Evolutionary conservation across 1,140 invertebrate species (phyloP).

Genomic region (Drosophila neocordata): DNA sequence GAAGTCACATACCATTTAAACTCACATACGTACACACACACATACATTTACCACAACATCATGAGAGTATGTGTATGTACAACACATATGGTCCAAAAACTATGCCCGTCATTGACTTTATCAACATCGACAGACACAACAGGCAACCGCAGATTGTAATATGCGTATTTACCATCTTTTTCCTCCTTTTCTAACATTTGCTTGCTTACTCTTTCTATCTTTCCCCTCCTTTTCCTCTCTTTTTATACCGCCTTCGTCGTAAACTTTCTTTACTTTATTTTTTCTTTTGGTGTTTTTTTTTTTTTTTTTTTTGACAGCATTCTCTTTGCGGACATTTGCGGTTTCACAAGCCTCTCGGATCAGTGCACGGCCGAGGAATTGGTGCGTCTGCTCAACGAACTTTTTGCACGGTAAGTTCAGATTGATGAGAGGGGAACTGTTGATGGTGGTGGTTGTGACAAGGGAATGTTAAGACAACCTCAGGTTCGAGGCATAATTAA

Average conservation of each 20-base stretch:
- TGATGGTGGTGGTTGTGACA: background rate
- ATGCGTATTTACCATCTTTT: conserved; percentile 16
- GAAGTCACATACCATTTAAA: conserved; percentile 4
- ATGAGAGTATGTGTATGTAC: background rate
- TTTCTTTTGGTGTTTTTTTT: conserved; percentile 8
- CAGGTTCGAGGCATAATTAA: conserved; percentile 43
- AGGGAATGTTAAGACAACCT: conserved; percentile 4
- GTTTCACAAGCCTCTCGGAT: conserved; percentile 97
- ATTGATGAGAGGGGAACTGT: background rate
- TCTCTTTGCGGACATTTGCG: conserved; percentile 98
- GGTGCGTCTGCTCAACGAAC: conserved; percentile 96
- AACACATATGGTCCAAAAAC: conserved; percentile 16
- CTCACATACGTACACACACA: conserved; percentile 17
- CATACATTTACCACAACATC: background rate
- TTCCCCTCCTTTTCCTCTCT: background rate
- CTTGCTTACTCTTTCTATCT: background rate
- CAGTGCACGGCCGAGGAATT: conserved; percentile 98
- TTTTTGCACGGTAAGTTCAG: conserved; percentile 93
- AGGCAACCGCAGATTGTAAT: conserved; percentile 29
- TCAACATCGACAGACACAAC: conserved; percentile 21
- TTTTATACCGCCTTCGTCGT: background rate
- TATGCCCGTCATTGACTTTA: conserved; percentile 17
- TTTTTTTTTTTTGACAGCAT: conserved; percentile 88
- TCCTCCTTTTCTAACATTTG: background rate
- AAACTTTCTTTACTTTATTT: conserved; percentile 20